These are phyloP conservation scores for Ophion slaviceki DNA, from an alignment of 2,888 invertebrate genomes.

Conservation along the genomic window DNA sequence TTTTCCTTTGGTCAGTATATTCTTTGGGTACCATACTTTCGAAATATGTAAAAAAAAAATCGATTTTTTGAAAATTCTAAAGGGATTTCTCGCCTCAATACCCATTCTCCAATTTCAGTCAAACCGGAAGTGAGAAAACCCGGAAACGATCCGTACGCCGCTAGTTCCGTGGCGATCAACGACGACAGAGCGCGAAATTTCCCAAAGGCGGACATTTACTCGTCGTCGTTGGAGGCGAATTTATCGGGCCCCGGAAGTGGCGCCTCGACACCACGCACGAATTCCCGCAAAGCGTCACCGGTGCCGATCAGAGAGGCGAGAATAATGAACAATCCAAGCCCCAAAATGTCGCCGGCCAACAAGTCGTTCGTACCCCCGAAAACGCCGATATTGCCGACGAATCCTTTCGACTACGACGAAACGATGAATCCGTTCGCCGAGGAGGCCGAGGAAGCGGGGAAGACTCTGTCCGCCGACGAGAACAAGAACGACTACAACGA, in stretches of 20 bases:
- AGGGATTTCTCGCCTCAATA: too few relatives aligned
- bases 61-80: too few relatives aligned
- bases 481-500: conserved; percentile 88
- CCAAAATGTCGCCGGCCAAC: conserved; percentile 79
- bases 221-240: conserved; percentile 87
- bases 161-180: conserved; percentile 58
- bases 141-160: conserved; percentile 69
- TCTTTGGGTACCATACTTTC: too few relatives aligned
- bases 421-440: conserved; percentile 87
- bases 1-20: too few relatives aligned
- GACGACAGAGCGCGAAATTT: conserved; percentile 72
- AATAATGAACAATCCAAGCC: conserved; percentile 77
- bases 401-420: conserved; percentile 85
- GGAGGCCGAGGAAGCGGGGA: conserved; percentile 84
- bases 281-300: conserved; percentile 76
- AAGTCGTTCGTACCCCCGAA: conserved; percentile 79
- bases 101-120: conserved; percentile 64
- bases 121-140: conserved; percentile 70
- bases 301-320: conserved; percentile 78
- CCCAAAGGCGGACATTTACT: conserved; percentile 82
- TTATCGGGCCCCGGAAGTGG: conserved; percentile 78
- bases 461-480: conserved; percentile 88
- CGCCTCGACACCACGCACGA: conserved; percentile 71
- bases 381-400: conserved; percentile 78
- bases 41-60: too few relatives aligned